Base-by-base conservation (phyloP, 1,140 invertebrate species). In the Ips typographus region DNA sequence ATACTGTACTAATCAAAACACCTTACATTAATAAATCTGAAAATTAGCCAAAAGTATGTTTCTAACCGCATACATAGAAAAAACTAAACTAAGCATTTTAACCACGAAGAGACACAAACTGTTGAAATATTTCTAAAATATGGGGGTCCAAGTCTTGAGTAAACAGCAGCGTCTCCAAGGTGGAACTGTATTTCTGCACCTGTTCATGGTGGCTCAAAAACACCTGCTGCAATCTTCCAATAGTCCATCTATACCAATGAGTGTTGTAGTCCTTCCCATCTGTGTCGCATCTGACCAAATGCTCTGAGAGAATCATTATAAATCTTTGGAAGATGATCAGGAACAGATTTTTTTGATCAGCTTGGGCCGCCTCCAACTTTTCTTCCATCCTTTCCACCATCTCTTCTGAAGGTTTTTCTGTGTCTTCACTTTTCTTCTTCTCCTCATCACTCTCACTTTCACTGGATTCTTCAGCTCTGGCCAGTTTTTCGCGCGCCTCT, bases 301-400 rank as follows among this genome's bases (percentile, higher is more conserved):
- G 96, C 82, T 99, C 96, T 0, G 95, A 97, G 56, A 99, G 84
- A 73, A 98, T 95, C 92, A 98, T 98, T 70, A 98, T 98, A 82
- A 99, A 99, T 72, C 96, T 86, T 89, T 98, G 95, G 81, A 98
- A 98, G 75, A 98, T 94, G 78, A 99, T 98, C 5, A 99, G 87
- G 78, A 98, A 98, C 36, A 98, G 83, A 82, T 96, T 95, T 82
- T 98, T 98, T 80, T 98, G 95, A 82, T 98, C 95, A 66, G 93
- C 94, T 82, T 98, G 94, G 0, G 94, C 94, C 40, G 91, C 89
- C 83, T 98, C 96, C 64, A 98, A 80, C 73, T 92, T 91, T 80
- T 98, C 96, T 80, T 98, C 96, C 94, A 98, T 96, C 68, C 93
- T 87, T 79, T 98, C 95, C 1, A 98, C 91, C 74, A 89, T 88